These are phyloP conservation scores for Cerastoderma edule DNA, from an alignment of 2,888 invertebrate species.

Conservation along the genomic window DNA sequence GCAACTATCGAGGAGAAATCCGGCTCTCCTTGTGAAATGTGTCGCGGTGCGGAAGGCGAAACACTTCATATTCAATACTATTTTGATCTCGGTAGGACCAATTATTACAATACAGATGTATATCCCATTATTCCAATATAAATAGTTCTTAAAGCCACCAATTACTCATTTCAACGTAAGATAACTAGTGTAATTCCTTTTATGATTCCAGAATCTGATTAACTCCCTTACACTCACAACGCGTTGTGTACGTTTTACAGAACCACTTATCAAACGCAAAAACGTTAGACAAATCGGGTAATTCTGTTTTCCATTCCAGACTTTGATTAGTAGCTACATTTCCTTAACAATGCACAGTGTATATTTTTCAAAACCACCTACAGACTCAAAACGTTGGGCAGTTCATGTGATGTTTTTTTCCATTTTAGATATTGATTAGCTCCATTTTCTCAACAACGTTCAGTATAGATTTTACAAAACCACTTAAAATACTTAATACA, in stretches of 20 bases:
- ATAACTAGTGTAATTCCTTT: not conserved
- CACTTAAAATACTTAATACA: not conserved
- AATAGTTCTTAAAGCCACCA: not conserved
- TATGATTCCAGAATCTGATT: not conserved
- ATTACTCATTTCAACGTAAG: not conserved
- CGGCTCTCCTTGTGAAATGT: constrained; percentile 78
- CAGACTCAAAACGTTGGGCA: too few relatives aligned
- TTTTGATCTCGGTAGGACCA: constrained; percentile 78
- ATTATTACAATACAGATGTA: not conserved
- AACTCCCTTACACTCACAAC: not conserved
- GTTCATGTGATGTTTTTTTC: constrained; percentile 11
- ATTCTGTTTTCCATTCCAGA: not conserved
- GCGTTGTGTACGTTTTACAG: not conserved
- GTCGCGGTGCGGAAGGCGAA: constrained; percentile 78
- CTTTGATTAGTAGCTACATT: not conserved
- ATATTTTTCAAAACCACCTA: not conserved
- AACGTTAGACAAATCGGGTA: not conserved
- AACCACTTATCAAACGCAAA: not conserved
- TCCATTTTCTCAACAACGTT: constrained; percentile 81
- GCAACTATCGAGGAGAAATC: too few relatives aligned
- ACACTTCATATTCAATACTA: constrained; percentile 82
- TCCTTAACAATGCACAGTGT: not conserved
- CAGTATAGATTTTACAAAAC: constrained; percentile 68
- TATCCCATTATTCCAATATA: not conserved
- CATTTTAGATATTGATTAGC: constrained; percentile 79